Evolutionary conservation across 2,113 vertebrate genomes (phyloP), one percentile per base, ranked within the genome.

Genomic region (Sceloporus undulatus): DNA sequence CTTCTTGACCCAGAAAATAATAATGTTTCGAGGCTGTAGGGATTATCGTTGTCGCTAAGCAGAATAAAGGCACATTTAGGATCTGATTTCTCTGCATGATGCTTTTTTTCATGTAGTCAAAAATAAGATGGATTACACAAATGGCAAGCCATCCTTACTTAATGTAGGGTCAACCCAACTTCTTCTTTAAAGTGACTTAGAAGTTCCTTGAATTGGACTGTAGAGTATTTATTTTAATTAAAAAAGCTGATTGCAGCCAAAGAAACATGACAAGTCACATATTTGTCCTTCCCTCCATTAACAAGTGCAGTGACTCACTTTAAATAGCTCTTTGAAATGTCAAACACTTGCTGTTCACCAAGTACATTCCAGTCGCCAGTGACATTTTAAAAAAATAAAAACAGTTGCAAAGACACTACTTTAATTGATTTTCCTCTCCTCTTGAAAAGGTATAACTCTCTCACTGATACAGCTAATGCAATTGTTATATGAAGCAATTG

Each of bases 201-300:
- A 56, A 73, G 21, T n/a, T 16, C 14, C 10, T 8, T 34, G 48
- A 74, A 59, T 18, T 14, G 16, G 42, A 34, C 29, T 27, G 68
- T 48, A 87, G 23, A 70, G 6, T 42, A 8, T 56, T 81, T 56
- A 14, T 62, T 73, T 14, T 13, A 27, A 2, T 62, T 38, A 3
- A 29, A 40, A n/a, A 54, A 75, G 9, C 13, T 29, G 34, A 42
- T 48, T 77, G 40, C 14, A 52, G 23, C 62, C 65, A 94, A 90
- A 82, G 66, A 80, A 86, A 82, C 82, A 91, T 77, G 91, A 54
- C 40, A 86, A 83, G 70, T 56, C 85, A 79, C 79, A 86, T 54
- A 92, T 80, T 71, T 68, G 29, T 88, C 78, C 62, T 74, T n/a
- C 54, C 85, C 84, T 38, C 19, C 75, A 82, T 80, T 65, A 92